Evolutionary conservation across 2,113 vertebrate species (phyloP), one percentile per base, ranked within the genome.

Genomic region (Ceuthmochares aereus): DNA sequence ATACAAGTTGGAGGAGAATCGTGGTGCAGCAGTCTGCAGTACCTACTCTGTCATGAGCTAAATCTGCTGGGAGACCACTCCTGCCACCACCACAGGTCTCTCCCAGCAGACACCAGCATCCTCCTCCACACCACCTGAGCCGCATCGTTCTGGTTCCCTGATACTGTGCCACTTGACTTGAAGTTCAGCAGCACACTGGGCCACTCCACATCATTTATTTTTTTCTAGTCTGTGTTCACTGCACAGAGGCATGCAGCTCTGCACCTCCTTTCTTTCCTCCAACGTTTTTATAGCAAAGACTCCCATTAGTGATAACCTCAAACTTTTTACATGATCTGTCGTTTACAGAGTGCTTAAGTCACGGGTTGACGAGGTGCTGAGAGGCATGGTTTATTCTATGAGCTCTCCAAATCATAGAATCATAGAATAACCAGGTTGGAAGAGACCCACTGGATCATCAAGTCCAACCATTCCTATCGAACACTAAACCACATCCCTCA

Each of bases 1-100:
- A 27, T 9, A 19, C 8, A 52, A 14, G 14, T 7, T 45, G 29
- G 56, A 94, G 55, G 36, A 32, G 34, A 86, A 18, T 13, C 15
- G 6, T 9, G 34, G 13, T 18, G 43, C 0, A 3, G 36, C 63
- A 54, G 4, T 17, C n/a, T 21, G 37, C 86, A 74, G 8, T 8
- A 14, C 0, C 0, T 55, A 6, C n/a, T n/a, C 58, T 40, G 34
- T 27, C 2, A 1, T 43, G 55, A 77, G 55, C 17, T 90, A 30
- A 8, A 66, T 37, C 59, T 73, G 10, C 5, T 32, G 19, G 43
- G 30, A 88, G 3, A n/a, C 15, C 30, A 26, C 21, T 25, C 9
- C 47, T 4, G 2, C 14, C 27, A 26, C 3, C 32, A 40, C 14
- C 1, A 3, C 9, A 52, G 26, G 6, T 15, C 2, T 54, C 19